These are phyloP conservation scores for Atherinosoma microstoma DNA, from an alignment of 2,797 vertebrate species.

Conservation along the genomic window DNA sequence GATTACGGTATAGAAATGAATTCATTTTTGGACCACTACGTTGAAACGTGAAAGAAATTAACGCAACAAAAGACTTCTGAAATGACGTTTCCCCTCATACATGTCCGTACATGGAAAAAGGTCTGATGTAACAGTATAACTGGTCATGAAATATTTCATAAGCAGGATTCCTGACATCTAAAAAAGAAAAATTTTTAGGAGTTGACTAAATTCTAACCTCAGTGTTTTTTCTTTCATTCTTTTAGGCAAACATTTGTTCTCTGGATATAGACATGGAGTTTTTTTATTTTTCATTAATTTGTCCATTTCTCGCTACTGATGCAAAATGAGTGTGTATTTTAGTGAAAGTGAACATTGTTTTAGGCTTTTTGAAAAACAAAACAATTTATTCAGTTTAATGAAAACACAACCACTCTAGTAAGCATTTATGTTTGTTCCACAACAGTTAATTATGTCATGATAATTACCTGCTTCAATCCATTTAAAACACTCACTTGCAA, in stretches of 20 bases:
- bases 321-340: constrained; percentile 4
- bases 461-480: constrained; percentile 3
- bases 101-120: constrained; percentile 3
- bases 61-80: constrained; percentile 5
- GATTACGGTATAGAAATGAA: not conserved
- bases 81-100: constrained; percentile 2
- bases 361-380: too few species aligned
- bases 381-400: not conserved
- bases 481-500: constrained; percentile 2
- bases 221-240: not conserved
- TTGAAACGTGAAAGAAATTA: not conserved
- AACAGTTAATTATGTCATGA: constrained; percentile 8
- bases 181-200: constrained; percentile 5
- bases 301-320: not conserved
- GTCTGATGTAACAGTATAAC: constrained; percentile 38
- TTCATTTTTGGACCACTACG: constrained; percentile 1
- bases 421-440: constrained; percentile 6
- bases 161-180: not conserved
- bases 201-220: not conserved
- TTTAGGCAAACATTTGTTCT: not conserved
- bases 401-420: constrained; percentile 17
- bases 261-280: too few species aligned
- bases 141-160: constrained; percentile 37
- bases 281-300: not conserved
- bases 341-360: not conserved